Conservation (phyloP, 1,140 invertebrate species). For the Pseudomyrmex flavicornis region DNA sequence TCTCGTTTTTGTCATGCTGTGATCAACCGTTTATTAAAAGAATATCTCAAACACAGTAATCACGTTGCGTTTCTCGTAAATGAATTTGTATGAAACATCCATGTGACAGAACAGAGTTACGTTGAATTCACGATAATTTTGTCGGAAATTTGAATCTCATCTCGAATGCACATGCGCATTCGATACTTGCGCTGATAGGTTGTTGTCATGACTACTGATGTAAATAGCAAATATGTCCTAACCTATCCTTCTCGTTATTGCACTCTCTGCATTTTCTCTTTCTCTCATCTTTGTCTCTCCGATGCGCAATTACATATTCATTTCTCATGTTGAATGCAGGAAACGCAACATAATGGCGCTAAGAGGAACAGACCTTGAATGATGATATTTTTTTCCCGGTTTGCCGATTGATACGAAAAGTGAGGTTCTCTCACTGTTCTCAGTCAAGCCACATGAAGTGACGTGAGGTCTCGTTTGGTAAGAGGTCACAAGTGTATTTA, state of each 20-base stretch:
- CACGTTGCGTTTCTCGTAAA: not conserved
- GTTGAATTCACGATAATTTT: not conserved
- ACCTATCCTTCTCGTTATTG: not conserved
- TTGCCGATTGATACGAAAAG: no score
- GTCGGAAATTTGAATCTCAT: constrained; percentile 55
- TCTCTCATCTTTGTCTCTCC: no score
- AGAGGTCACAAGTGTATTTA: no score
- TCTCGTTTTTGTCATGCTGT: not conserved
- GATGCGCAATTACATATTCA: no score
- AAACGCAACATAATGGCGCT: no score
- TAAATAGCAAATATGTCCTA: constrained; percentile 47
- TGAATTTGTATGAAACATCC: not conserved
- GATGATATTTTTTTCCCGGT: no score
- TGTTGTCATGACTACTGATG: constrained; percentile 58
- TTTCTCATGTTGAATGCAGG: no score
- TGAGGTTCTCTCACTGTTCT: no score
- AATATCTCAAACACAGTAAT: no score
- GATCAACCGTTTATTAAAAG: not conserved
- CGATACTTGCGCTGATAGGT: constrained; percentile 29
- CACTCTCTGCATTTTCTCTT: not conserved
- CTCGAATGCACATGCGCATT: not conserved
- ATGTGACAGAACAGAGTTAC: not conserved
- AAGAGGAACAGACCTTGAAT: no score
- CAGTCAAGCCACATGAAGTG: no score
- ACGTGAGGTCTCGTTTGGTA: no score